These are phyloP conservation scores for Myzus persicae DNA, from an alignment of 1,140 invertebrate genomes.

Conservation along the genomic window DNA sequence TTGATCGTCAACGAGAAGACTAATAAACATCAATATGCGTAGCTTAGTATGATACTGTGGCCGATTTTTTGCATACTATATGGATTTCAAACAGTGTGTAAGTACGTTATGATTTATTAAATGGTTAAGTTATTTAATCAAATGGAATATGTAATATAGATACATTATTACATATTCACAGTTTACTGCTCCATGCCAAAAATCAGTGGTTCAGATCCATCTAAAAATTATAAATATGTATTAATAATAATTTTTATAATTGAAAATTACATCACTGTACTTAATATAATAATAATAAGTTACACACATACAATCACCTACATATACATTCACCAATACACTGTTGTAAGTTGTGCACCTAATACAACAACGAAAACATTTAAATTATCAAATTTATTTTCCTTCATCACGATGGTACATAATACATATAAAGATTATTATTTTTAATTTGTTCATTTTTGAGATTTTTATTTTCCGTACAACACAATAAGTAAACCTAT, in stretches of 20 bases:
- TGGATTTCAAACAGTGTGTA: constrained; percentile 52
- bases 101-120: constrained; percentile 58
- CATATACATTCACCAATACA: background rate
- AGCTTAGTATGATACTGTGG: constrained; percentile 56
- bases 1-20: background rate
- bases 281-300: background rate
- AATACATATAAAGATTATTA: too few relatives aligned
- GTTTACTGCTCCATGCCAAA: background rate
- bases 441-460: background rate
- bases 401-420: background rate
- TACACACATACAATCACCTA: background rate
- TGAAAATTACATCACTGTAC: background rate
- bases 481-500: background rate
- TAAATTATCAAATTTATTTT: background rate
- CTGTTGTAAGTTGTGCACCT: background rate
- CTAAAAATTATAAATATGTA: background rate
- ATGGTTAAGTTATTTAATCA: background rate
- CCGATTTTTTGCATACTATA: constrained; percentile 38
- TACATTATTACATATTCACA: background rate
- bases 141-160: background rate
- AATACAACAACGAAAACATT: background rate
- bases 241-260: background rate
- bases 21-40: constrained; percentile 47
- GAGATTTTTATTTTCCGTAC: too few relatives aligned
- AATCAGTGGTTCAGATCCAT: background rate